Base-by-base conservation (phyloP, 2,113 vertebrate genomes). In the Protobothrops flavoviridis region DNA sequence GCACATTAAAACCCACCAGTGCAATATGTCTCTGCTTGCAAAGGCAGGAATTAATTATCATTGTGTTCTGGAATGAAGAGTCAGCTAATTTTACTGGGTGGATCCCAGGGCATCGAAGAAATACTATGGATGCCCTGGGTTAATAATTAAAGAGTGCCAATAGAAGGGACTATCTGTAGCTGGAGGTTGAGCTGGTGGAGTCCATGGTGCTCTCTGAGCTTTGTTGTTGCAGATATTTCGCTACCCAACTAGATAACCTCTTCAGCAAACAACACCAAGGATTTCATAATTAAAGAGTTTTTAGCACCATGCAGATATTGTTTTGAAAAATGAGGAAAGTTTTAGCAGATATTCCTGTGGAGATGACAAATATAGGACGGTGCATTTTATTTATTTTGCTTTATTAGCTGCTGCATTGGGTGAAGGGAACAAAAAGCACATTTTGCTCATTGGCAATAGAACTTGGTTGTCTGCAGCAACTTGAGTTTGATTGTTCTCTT, bases 41-140 rank as follows among this genome's bases (percentile, higher is more conserved):
- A 69, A 50, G 45, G 56, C 88, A 45, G 39, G 91, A 92, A 74
- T 90, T 94, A 92, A 89, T 33, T 90, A 86, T 39, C 21, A 53
- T n/a, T 0, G 0, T 6, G 52, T 69, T 90, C 91, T 50, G 52
- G 12, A 29, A 94, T 17, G 45, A 86, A 87, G 92, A 15, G 3
- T 53, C 0, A 4, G 17, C 15, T 43, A 74, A 20, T 48, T 89
- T 88, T 59, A 39, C 39, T 64, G 50, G 53, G 23, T 29, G 29
- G 29, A 29, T 52, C 93, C 86, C 85, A 90, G 56, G 69, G 11
- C 45, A 20, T 53, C 53, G 0, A 12, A 59, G 45, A 53, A 56
- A 89, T 85, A 92, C 43, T 33, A 1, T 11, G 1, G 33, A 43
- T 81, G 74, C 74, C 33, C 74, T 81, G 74, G 33, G 39, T 81